Percentiles rank a stretch among this genome's conserved stretches.
Evolutionary conservation across 2,797 vertebrate species (phyloP).

Genomic region (Platyrinchus mystaceus): DNA sequence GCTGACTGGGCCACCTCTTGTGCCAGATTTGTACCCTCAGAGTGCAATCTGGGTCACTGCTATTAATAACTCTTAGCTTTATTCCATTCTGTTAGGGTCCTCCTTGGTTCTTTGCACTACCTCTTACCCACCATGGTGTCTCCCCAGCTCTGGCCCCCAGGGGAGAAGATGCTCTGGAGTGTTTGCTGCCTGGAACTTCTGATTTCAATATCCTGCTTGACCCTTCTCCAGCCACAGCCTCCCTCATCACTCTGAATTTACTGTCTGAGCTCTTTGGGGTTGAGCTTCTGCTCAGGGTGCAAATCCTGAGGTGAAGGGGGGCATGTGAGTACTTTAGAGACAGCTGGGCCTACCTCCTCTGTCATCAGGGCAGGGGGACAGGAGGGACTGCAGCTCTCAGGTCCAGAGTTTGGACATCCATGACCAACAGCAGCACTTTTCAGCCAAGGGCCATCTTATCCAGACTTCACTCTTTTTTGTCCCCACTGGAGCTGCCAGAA

Average conservation of each 20-base stretch:
- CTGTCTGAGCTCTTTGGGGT: not conserved
- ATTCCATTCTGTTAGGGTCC: not conserved
- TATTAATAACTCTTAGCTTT: slow-evolving; percentile 31
- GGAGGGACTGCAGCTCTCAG: not conserved
- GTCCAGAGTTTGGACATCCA: not conserved
- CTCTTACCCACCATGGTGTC: not conserved
- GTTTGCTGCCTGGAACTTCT: not conserved
- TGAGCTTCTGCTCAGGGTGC: not conserved
- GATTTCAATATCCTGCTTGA: not conserved
- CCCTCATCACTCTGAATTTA: not conserved
- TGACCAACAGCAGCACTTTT: not conserved
- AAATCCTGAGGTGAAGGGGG: not conserved
- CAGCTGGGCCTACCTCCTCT: not conserved
- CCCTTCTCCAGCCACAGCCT: not conserved
- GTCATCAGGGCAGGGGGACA: not conserved
- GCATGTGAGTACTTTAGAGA: not conserved
- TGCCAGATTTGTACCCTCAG: slow-evolving; percentile 16
- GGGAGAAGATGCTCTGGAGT: not conserved
- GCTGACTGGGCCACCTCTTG: slow-evolving; percentile 29
- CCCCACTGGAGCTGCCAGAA: not conserved
- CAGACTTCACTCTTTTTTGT: not conserved
- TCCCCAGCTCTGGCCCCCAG: not conserved
- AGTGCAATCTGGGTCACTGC: slow-evolving; percentile 37
- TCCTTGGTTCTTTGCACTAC: accelerated
- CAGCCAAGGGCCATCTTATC: not conserved